Evolutionary conservation across 2,888 invertebrate genomes (phyloP).

Genomic region (Melanostoma mellinum): DNA sequence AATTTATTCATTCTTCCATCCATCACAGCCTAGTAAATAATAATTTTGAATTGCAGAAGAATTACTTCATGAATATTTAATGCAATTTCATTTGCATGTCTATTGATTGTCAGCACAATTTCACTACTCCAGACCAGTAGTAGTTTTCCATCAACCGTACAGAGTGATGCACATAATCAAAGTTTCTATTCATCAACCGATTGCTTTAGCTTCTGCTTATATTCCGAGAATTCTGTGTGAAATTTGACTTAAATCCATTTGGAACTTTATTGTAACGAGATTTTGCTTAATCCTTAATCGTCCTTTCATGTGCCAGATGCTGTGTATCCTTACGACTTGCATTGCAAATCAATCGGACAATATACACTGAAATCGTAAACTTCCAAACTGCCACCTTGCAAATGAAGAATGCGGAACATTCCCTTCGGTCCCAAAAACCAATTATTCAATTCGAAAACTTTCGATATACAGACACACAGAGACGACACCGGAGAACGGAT

Average conservation of each 20-base stretch:
- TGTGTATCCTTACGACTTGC: not conserved
- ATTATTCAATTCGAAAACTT: constrained; percentile 67
- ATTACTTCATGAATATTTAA: constrained; percentile 64
- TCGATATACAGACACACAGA: constrained; percentile 13
- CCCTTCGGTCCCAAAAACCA: constrained; percentile 41
- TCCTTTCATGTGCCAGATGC: constrained; percentile 11
- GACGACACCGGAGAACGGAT: constrained; percentile 6
- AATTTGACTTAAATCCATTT: constrained; percentile 63
- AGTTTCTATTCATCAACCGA: constrained; percentile 50
- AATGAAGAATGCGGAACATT: not conserved
- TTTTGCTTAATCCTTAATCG: constrained; percentile 58
- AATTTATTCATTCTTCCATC: constrained; percentile 13
- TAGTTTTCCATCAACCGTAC: not conserved
- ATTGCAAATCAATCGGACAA: constrained; percentile 55
- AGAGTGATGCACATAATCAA: constrained; percentile 36
- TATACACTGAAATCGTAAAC: constrained; percentile 45
- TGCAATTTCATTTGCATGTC: constrained; percentile 59
- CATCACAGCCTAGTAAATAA: constrained; percentile 32
- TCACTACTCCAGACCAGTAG: not conserved
- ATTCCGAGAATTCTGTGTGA: constrained; percentile 25
- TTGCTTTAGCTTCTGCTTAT: not conserved
- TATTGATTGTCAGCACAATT: constrained; percentile 46
- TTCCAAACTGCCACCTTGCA: constrained; percentile 30
- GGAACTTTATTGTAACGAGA: constrained; percentile 61
- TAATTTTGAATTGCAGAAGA: constrained; percentile 53